phyloP scores from a whole-genome alignment of 2,113 vertebrate genomes.

The Takifugu flavidus region DNA sequence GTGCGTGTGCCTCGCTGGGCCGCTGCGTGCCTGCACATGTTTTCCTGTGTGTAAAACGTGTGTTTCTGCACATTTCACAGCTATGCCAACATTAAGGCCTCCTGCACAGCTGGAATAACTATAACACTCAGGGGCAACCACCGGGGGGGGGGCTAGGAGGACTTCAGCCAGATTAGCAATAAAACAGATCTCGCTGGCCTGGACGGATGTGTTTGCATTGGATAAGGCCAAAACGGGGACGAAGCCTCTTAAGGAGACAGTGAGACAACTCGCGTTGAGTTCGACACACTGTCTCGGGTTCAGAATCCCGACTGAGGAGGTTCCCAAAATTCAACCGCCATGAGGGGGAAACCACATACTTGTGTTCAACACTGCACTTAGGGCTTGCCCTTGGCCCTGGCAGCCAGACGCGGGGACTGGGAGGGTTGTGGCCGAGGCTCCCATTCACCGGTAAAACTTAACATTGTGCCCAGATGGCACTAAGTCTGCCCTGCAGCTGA shows the following conservation, averaged over 20 bases:
- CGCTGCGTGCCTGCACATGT: conserved; percentile 63
- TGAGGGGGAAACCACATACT: conserved; percentile 41
- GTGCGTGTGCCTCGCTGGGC: conserved; percentile 38
- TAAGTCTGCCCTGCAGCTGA: conserved; percentile 58
- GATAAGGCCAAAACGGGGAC: conserved; percentile 38
- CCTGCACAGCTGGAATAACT: conserved; percentile 72
- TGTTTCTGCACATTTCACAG: conserved; percentile 67
- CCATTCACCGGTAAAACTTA: conserved; percentile 48
- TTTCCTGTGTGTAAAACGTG: conserved; percentile 47
- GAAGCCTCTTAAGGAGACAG: conserved; percentile 52
- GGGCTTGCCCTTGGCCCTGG: conserved; percentile 42
- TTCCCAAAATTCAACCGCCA: conserved; percentile 41
- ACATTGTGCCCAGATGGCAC: conserved; percentile 69
- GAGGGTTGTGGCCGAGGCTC: conserved; percentile 45
- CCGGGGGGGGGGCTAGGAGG: conserved; percentile 10
- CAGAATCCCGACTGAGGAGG: conserved; percentile 31
- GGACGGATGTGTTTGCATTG: conserved; percentile 52
- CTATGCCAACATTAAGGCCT: conserved; percentile 73
- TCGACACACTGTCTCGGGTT: conserved; percentile 31
- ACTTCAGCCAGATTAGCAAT: conserved; percentile 57
- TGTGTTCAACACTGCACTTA: conserved; percentile 40
- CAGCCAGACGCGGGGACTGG: conserved; percentile 15
- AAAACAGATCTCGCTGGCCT: conserved; percentile 50
- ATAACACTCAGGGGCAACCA: conserved; percentile 56
- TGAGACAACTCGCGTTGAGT: conserved; percentile 33